These are phyloP conservation scores for Pissodes strobi DNA, from an alignment of 1,140 invertebrate genomes.

Conservation along the genomic window DNA sequence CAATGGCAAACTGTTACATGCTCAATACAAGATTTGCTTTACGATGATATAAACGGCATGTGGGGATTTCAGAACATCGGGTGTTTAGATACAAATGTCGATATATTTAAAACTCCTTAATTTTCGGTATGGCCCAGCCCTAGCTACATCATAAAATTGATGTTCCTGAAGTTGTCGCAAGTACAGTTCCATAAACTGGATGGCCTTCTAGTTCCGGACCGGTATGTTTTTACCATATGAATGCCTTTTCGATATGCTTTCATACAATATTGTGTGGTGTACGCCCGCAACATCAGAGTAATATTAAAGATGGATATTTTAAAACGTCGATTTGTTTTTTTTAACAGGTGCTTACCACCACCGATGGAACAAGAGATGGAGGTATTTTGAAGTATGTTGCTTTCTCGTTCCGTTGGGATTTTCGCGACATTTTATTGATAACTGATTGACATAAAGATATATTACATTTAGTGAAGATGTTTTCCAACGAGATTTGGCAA, in stretches of 20 bases:
- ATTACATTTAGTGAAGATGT: no score
- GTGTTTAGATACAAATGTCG: no score
- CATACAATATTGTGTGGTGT: not conserved
- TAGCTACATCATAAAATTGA: not conserved
- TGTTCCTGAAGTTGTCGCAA: not conserved
- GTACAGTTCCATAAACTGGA: not conserved
- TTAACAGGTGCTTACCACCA: not conserved
- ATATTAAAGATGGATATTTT: not conserved
- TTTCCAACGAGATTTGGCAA: no score
- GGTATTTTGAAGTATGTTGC: not conserved
- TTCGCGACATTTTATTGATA: slow-evolving; percentile 2
- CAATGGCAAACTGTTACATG: no score
- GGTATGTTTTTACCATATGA: no score
- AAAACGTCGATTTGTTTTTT: not conserved
- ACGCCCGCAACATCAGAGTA: not conserved
- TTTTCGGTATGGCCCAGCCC: no score
- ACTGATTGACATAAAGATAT: not conserved
- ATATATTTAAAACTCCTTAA: no score
- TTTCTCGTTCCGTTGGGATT: not conserved
- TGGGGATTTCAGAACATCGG: no score
- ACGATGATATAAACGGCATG: no score
- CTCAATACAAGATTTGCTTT: no score
- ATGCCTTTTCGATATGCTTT: no score
- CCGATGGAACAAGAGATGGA: not conserved
- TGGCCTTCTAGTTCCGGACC: no score